Conservation (phyloP, 1,140 invertebrate genomes). For the Nephotettix cincticeps region DNA sequence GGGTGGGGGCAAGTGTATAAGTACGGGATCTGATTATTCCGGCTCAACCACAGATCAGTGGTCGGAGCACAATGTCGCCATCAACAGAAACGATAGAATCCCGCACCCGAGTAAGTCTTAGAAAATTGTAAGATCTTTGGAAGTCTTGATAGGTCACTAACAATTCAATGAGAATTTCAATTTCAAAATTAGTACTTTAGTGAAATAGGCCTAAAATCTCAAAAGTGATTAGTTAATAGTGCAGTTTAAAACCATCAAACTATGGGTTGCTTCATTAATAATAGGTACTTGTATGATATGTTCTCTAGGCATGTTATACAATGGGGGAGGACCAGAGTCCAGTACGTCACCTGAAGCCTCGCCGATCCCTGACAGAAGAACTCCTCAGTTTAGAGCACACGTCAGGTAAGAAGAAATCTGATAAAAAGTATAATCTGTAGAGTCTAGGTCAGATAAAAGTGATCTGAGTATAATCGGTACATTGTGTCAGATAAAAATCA, state of each 20-base stretch:
- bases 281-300: background rate
- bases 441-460: too few species aligned
- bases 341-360: constrained; percentile 38
- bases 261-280: background rate
- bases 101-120: constrained; percentile 34
- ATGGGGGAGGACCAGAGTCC: constrained; percentile 33
- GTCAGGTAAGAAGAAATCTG: constrained; percentile 42
- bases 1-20: constrained; percentile 32
- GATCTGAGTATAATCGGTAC: too few species aligned
- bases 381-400: constrained; percentile 34
- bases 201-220: too few species aligned
- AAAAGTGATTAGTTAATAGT: background rate
- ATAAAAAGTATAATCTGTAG: too few species aligned
- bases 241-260: background rate
- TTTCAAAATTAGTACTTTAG: too few species aligned
- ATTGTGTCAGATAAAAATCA: too few species aligned
- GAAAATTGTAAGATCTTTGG: too few species aligned
- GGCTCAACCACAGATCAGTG: constrained; percentile 38
- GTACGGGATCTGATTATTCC: constrained; percentile 37
- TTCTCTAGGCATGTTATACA: constrained; percentile 19
- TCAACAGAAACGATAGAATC: constrained; percentile 29
- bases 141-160: too few species aligned
- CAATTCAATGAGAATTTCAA: too few species aligned
- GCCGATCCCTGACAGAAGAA: constrained; percentile 35
- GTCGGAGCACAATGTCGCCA: constrained; percentile 34